Conservation (phyloP, 1,140 invertebrate genomes). For the Triops longicaudatus region DNA sequence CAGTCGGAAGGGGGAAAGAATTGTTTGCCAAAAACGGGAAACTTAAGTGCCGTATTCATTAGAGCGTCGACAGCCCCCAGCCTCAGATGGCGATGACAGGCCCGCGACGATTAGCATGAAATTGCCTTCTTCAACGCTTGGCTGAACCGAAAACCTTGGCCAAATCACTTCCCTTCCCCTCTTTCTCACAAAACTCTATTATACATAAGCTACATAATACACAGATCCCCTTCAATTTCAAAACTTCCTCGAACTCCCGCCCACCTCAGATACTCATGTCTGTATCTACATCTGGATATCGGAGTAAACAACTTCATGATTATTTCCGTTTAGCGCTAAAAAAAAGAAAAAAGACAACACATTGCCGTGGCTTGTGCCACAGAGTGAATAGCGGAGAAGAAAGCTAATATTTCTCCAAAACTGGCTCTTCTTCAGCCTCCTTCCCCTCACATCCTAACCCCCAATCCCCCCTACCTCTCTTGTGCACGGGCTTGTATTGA, state of each 20-base stretch:
- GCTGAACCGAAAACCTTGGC: conserved; percentile 4
- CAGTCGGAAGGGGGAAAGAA: neutral
- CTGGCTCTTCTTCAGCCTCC: neutral
- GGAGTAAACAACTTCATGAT: conserved; percentile 2
- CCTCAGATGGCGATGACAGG: conserved; percentile 8
- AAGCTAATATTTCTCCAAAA: neutral
- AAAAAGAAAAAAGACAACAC: neutral
- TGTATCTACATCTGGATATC: neutral
- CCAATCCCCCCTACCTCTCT: neutral
- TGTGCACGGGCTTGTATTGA: neutral
- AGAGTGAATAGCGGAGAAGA: neutral
- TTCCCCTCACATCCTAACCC: neutral
- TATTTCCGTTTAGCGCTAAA: neutral
- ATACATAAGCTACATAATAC: conserved; percentile 15
- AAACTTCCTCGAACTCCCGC: neutral
- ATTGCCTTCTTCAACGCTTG: conserved; percentile 14
- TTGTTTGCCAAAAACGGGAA: conserved; percentile 3
- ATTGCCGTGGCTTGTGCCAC: neutral
- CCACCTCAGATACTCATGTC: neutral
- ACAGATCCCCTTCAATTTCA: conserved; percentile 15
- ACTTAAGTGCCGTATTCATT: conserved; percentile 15
- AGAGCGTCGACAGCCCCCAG: conserved; percentile 9
- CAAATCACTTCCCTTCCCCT: conserved; percentile 14
- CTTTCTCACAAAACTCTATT: conserved; percentile 12
- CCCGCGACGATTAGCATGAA: conserved; percentile 10